phyloP scores from a whole-genome alignment of 2,888 invertebrate species.

The Rosalia funebris region DNA sequence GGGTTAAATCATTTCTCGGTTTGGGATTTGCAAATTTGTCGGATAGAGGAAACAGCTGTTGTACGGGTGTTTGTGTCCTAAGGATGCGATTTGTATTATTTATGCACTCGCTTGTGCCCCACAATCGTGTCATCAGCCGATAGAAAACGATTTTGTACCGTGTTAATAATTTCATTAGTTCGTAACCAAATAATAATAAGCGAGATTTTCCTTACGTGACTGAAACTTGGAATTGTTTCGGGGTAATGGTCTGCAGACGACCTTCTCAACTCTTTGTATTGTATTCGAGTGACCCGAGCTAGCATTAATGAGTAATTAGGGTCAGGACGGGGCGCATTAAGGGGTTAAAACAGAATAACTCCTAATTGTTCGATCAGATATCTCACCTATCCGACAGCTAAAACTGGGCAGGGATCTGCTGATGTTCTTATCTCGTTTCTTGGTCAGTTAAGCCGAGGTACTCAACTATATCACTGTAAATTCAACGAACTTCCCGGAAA shows the following conservation, averaged over 20 bases:
- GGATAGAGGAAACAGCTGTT: conserved; percentile 25
- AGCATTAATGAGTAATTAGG: conserved; percentile 1
- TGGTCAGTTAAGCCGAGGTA: not conserved
- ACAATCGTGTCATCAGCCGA: conserved; percentile 5
- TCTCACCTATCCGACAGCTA: not conserved
- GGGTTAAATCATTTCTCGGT: conserved; percentile 19
- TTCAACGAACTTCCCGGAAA: too few relatives aligned
- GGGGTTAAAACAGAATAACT: conserved; percentile 4
- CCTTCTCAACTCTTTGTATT: not conserved
- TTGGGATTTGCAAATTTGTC: conserved; percentile 21
- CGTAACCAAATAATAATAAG: not conserved
- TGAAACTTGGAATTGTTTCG: not conserved
- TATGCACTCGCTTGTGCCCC: conserved; percentile 15
- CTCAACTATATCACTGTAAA: too few relatives aligned
- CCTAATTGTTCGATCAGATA: conserved; percentile 2
- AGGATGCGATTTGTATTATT: conserved; percentile 21
- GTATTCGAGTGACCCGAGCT: not conserved
- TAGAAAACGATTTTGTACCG: conserved; percentile 7
- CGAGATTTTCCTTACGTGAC: not conserved
- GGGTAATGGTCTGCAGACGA: not conserved
- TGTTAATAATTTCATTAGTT: not conserved
- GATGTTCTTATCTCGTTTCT: not conserved
- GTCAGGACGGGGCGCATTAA: not conserved
- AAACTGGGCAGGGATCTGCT: not conserved
- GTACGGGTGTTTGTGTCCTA: conserved; percentile 20